These are phyloP conservation scores for Acanthochromis polyacanthus DNA, from an alignment of 2,113 vertebrate species.

Conservation along the genomic window DNA sequence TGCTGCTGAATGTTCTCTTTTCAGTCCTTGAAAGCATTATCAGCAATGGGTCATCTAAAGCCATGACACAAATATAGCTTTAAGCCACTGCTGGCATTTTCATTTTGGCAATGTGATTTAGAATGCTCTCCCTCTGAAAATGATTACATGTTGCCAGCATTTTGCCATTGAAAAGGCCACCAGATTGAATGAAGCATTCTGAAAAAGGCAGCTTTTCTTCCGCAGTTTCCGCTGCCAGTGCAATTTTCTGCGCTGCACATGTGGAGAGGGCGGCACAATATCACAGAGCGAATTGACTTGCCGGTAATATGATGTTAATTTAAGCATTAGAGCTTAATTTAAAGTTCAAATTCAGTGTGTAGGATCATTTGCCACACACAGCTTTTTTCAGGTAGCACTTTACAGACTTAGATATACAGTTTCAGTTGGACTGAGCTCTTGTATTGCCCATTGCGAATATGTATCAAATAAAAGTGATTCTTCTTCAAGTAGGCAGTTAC, in stretches of 20 bases:
- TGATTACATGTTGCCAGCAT: slow-evolving; percentile 72
- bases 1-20: slow-evolving; percentile 50
- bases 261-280: slow-evolving; percentile 21
- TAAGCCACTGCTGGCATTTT: slow-evolving; percentile 80
- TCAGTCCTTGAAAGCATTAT: slow-evolving; percentile 68
- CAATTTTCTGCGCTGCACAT: slow-evolving; percentile 50
- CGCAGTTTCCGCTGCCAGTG: slow-evolving; percentile 62
- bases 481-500: slow-evolving; percentile 2
- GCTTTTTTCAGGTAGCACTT: background rate
- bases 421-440: background rate
- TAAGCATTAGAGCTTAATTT: slow-evolving; percentile 24
- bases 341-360: slow-evolving; percentile 9
- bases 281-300: slow-evolving; percentile 26
- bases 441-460: background rate
- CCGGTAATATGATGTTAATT: slow-evolving; percentile 36
- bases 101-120: slow-evolving; percentile 65
- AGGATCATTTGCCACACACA: slow-evolving; percentile 12
- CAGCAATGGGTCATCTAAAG: slow-evolving; percentile 69
- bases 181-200: slow-evolving; percentile 68
- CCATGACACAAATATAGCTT: slow-evolving; percentile 77
- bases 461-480: background rate
- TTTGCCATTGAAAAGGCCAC: slow-evolving; percentile 77
- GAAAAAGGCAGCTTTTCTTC: slow-evolving; percentile 65
- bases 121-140: slow-evolving; percentile 66
- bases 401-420: background rate